Evolutionary conservation across 2,113 vertebrate species (phyloP).

Genomic region (zebrafish (Danio rerio)): GRCz12tu NC_133184.1:7254001-7254500

Average conservation of each 20-base stretch:
- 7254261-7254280: not conserved
- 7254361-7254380: constrained; percentile 7
- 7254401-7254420: not conserved
- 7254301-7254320: not conserved
- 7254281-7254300: not conserved
- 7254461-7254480: not conserved
- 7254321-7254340: constrained; percentile 17
- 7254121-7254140: no score
- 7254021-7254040: no score
- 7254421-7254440: not conserved
- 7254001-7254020: no score
- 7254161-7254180: not conserved
- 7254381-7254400: not conserved
- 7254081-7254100: not conserved
- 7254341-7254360: not conserved
- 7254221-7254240: not conserved
- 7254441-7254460: not conserved
- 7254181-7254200: not conserved
- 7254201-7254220: not conserved
- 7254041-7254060: not conserved
- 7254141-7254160: not conserved
- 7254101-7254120: not conserved
- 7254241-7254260: not conserved
- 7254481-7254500: constrained; percentile 3
- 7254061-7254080: not conserved